phyloP scores from a whole-genome alignment of 2,113 vertebrate genomes.

The Agelaius tricolor region DNA sequence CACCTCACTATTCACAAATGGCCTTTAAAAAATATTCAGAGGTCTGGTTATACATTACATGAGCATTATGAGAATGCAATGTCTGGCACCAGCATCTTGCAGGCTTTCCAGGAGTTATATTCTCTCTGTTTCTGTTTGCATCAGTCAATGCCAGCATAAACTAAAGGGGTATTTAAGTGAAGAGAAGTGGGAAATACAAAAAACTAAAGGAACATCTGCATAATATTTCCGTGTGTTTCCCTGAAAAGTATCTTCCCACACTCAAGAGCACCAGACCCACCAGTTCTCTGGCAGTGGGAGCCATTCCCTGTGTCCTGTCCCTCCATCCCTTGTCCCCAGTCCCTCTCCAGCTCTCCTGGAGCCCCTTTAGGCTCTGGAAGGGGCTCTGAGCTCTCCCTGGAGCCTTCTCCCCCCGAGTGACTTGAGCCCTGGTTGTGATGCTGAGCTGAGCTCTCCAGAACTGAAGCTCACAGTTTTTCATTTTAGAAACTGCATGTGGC shows the following conservation, averaged over 20 bases:
- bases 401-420: not conserved
- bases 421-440: too few species aligned
- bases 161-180: not conserved
- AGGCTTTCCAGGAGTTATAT: not conserved
- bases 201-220: not conserved
- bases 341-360: not conserved
- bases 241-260: not conserved
- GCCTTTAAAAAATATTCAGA: not conserved
- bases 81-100: not conserved
- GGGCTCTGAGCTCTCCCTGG: not conserved
- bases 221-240: not conserved
- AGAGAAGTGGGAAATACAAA: not conserved
- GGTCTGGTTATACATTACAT: not conserved
- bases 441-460: not conserved
- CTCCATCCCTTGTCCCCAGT: not conserved
- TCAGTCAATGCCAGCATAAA: not conserved
- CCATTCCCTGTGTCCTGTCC: not conserved
- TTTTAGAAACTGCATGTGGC: accelerated
- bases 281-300: not conserved
- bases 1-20: not conserved
- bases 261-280: not conserved
- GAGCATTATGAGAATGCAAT: not conserved
- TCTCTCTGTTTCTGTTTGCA: not conserved
- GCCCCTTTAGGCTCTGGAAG: not conserved
- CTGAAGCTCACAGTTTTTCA: not conserved